These are phyloP conservation scores for Spilosoma lubricipeda DNA, from an alignment of 2,888 invertebrate species.

Conservation along the genomic window DNA sequence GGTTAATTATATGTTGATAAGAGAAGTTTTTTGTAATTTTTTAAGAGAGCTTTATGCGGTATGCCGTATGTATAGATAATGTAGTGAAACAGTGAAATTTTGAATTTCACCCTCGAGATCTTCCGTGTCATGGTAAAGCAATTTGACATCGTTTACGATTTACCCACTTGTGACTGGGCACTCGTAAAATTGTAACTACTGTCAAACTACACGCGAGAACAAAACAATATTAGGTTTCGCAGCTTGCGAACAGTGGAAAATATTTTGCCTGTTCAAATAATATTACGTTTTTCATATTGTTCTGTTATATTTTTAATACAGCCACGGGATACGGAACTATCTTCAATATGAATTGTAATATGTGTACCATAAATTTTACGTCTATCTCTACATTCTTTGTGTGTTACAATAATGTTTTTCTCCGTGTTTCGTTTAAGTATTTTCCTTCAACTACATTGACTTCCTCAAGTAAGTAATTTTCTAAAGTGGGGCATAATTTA, in stretches of 20 bases:
- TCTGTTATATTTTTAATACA: conserved; percentile 43
- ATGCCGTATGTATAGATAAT: conserved; percentile 74
- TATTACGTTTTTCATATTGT: conserved; percentile 48
- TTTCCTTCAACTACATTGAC: conserved; percentile 18
- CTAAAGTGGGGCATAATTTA: conserved; percentile 17
- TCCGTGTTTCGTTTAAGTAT: conserved; percentile 9
- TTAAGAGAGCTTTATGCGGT: conserved; percentile 85
- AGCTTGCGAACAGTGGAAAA: conserved; percentile 33
- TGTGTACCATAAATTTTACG: conserved; percentile 25
- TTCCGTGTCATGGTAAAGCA: conserved; percentile 68
- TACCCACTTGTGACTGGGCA: conserved; percentile 65
- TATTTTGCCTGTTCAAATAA: conserved; percentile 38
- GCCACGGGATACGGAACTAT: conserved; percentile 30
- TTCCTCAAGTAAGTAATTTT: conserved; percentile 20
- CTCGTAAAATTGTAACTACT: conserved; percentile 60
- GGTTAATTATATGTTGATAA: conserved; percentile 81
- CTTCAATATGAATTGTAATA: conserved; percentile 33
- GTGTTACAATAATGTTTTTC: conserved; percentile 9
- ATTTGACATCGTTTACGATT: conserved; percentile 64
- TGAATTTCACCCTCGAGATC: conserved; percentile 77
- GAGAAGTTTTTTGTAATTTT: conserved; percentile 78
- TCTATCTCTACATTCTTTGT: conserved; percentile 22
- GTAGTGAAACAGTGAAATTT: conserved; percentile 78
- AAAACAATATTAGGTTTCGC: conserved; percentile 53
- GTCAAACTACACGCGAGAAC: conserved; percentile 50